Conservation (phyloP, 1,140 invertebrate species). For the Drosophila pseudoobscura region DNA sequence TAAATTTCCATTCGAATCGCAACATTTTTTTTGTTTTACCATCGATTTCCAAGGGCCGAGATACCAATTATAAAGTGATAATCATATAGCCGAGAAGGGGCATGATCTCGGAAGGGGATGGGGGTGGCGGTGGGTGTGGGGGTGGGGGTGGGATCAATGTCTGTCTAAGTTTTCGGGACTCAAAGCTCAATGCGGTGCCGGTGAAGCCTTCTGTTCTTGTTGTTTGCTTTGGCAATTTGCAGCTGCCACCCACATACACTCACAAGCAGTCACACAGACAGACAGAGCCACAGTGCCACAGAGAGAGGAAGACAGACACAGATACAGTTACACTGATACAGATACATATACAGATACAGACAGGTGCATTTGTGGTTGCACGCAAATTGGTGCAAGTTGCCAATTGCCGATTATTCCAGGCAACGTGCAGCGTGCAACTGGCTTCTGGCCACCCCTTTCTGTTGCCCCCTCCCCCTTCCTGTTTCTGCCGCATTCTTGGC, state of each 20-base stretch:
- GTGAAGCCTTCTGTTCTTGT: not conserved
- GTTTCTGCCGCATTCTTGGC: constrained; percentile 4
- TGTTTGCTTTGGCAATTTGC: constrained; percentile 27
- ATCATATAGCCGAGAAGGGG: constrained; percentile 11
- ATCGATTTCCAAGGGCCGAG: not conserved
- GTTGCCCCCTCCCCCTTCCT: not conserved
- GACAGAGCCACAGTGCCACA: constrained; percentile 6
- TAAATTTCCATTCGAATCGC: constrained; percentile 45
- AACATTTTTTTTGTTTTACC: constrained; percentile 4
- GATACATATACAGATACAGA: not conserved
- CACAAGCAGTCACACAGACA: constrained; percentile 1
- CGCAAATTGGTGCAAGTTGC: constrained; percentile 44
- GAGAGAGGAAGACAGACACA: constrained; percentile 6
- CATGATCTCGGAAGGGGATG: too few species aligned
- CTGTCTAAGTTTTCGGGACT: constrained; percentile 11
- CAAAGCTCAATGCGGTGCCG: constrained; percentile 20
- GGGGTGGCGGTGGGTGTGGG: too few species aligned
- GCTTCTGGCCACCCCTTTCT: constrained; percentile 14
- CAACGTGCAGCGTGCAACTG: constrained; percentile 14
- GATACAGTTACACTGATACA: constrained; percentile 3
- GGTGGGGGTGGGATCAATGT: constrained; percentile 1
- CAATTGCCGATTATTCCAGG: constrained; percentile 21
- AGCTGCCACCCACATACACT: constrained; percentile 25
- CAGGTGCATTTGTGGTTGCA: constrained; percentile 42
- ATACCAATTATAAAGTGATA: constrained; percentile 59